Evolutionary conservation across 2,888 invertebrate genomes (phyloP).

Genomic region (Xestobium rufovillosum): DNA sequence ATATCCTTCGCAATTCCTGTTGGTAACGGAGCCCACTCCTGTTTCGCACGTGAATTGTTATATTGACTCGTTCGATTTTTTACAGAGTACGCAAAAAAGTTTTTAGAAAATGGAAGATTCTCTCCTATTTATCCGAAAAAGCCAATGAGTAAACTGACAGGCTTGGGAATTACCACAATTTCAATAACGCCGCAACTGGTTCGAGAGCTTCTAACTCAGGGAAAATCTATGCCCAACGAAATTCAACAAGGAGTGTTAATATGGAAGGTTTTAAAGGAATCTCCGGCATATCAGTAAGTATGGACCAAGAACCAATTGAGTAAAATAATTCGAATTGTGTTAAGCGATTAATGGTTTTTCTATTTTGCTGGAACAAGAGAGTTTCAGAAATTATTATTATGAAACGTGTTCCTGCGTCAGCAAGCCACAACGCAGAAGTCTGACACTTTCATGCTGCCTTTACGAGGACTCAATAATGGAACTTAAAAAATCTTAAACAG

Average conservation of each 20-base stretch:
- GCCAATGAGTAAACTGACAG: conserved; percentile 43
- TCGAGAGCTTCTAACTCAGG: conserved; percentile 12
- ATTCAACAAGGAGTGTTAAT: conserved; percentile 14
- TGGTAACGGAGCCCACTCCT: conserved; percentile 25
- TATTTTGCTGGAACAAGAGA: no score
- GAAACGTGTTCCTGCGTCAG: no score
- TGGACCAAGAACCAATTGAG: no score
- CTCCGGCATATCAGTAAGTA: conserved; percentile 12
- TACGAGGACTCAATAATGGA: no score
- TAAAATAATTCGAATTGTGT: no score
- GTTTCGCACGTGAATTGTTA: neutral
- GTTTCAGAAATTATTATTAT: no score
- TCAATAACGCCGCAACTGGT: conserved; percentile 11
- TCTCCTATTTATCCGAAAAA: conserved; percentile 25
- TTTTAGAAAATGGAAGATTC: conserved; percentile 49
- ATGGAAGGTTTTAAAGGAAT: conserved; percentile 17
- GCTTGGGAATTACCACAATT: conserved; percentile 82
- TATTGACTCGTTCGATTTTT: neutral
- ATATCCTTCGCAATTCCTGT: conserved; percentile 94
- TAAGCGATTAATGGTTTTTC: no score
- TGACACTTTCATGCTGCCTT: no score
- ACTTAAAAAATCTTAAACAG: no score
- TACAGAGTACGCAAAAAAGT: conserved; percentile 60
- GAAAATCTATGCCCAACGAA: conserved; percentile 13
- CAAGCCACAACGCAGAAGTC: no score